Base-by-base conservation (phyloP, 2,888 invertebrate species). In the Leptopilina myrica region DNA sequence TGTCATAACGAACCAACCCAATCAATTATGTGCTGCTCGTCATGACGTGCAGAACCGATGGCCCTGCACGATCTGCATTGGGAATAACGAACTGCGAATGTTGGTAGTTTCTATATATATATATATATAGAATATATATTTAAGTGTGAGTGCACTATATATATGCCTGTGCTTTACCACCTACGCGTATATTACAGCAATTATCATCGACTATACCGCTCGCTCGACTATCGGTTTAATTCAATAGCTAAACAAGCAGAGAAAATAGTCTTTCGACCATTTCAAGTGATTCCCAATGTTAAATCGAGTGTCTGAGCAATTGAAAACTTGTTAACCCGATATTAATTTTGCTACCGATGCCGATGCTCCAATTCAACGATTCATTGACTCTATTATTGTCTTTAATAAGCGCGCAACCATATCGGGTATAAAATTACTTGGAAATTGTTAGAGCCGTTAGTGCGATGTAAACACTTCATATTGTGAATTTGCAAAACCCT, bases 1-100 rank as follows among this genome's bases (percentile, higher is more conserved):
- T 89, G 89, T 89, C 90, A 90, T 90, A 90, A 90, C 89, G 89
- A 90, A 88, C 89, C 87, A 84, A 86, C 85, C 89, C 89, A 89
- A 90, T 90, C 90, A 89, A 90, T 90, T 90, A 89, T 88, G 87
- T 85, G 84, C 84, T 82, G 78, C 79, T 79, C 83, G 83, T 82
- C 82, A 80, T 82, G 82, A 83, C 80, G 81, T 79, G 78, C 81
- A 80, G 81, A 79, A 78, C 77, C 77, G 76, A 69, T 81, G 80
- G 64, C 79, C 80, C 66, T 76, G 85, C 86, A 85, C 85, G 86
- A 87, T 86, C 84, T 85, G 87, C 88, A 87, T 86, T 81, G 86
- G 82, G 86, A 89, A 88, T 88, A 88, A 87, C 86, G 88, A 88
- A 88, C 86, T 87, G 85, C 85, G 85, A 83, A 84, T 84, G 84